Percentiles rank a stretch among this genome's conserved stretches.
Conservation (phyloP, 2,113 vertebrate species). For the Eulemur rufifrons region DNA sequence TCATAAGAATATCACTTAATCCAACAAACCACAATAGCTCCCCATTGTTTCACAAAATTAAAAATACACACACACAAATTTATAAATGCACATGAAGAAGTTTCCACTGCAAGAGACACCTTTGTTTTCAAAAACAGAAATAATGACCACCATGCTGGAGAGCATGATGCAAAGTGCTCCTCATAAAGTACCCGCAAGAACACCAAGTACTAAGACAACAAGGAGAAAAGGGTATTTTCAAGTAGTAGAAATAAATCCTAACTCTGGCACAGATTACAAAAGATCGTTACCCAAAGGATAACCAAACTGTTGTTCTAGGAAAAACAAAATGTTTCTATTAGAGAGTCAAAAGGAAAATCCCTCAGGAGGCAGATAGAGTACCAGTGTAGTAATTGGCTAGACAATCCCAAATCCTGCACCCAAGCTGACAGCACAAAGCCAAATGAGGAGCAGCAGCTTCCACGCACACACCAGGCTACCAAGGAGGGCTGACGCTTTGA, state of each 20-base stretch:
- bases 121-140: conserved; percentile 56
- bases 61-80: conserved; percentile 30
- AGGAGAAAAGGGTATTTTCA: background rate
- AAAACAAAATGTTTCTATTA: conserved; percentile 54
- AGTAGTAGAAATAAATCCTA: conserved; percentile 54
- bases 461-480: background rate
- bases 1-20: conserved; percentile 51
- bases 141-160: background rate
- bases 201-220: background rate
- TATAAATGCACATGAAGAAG: conserved; percentile 16
- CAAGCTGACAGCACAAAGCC: conserved; percentile 21
- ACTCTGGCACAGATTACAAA: conserved; percentile 24
- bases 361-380: conserved; percentile 24
- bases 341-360: conserved; percentile 47
- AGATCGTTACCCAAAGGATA: conserved; percentile 42
- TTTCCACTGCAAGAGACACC: background rate
- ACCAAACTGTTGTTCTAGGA: conserved; percentile 47
- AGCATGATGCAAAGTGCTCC: background rate
- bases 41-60: conserved; percentile 14
- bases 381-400: conserved; percentile 37
- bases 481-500: conserved; percentile 27
- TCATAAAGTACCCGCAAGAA: conserved; percentile 46
- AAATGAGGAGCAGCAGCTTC: conserved; percentile 34
- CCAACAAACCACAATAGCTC: conserved; percentile 1
- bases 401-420: conserved; percentile 40